Evolutionary conservation across 2,888 invertebrate genomes (phyloP).

Genomic region (Tortrix viridana): DNA sequence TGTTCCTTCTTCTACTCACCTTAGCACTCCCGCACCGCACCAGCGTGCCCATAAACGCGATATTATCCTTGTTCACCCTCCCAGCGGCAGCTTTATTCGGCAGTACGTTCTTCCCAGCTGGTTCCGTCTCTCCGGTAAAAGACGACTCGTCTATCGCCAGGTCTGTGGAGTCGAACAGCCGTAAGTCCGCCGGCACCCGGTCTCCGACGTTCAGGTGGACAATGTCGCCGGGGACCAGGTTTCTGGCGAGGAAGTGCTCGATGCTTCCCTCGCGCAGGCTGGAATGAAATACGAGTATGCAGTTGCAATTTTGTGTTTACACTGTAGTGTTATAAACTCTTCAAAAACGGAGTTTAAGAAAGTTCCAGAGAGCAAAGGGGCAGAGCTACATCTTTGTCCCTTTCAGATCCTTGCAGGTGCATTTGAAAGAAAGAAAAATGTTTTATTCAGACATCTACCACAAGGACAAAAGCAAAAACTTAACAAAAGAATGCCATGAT

Average conservation of each 20-base stretch:
- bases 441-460: too few species aligned
- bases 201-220: constrained; percentile 97
- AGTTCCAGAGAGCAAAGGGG: too few species aligned
- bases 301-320: not conserved
- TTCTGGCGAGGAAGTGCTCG: constrained; percentile 96
- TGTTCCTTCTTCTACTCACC: too few species aligned
- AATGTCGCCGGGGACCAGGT: constrained; percentile 98
- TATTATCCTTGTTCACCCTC: constrained; percentile 90
- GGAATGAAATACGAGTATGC: constrained; percentile 44
- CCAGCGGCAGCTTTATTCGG: constrained; percentile 87
- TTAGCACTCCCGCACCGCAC: constrained; percentile 98
- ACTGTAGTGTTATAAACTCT: not conserved
- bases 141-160: constrained; percentile 98
- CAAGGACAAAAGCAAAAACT: too few species aligned
- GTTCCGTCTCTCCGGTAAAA: constrained; percentile 99
- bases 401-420: too few species aligned
- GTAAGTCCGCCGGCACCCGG: constrained; percentile 97
- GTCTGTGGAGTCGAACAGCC: constrained; percentile 96
- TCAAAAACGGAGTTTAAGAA: too few species aligned
- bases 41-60: constrained; percentile 99
- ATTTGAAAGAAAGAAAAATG: too few species aligned
- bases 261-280: constrained; percentile 94
- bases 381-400: too few species aligned
- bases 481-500: too few species aligned
- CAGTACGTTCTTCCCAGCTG: constrained; percentile 90